Conservation (phyloP, 2,113 vertebrate species). For the Pycnonotus jocosus region DNA sequence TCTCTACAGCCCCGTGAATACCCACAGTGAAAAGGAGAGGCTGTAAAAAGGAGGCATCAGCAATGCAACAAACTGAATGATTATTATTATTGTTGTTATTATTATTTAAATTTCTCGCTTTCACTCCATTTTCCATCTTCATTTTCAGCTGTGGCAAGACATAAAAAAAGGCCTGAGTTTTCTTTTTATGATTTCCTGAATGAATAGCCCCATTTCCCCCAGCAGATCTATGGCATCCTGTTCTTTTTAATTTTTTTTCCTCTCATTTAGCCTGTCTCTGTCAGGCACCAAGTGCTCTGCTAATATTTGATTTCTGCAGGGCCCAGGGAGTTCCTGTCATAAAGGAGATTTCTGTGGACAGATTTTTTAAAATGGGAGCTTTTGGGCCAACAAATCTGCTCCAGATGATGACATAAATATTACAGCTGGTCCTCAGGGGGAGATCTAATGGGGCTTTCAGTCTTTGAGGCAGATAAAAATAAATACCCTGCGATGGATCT, state of each 20-base stretch:
- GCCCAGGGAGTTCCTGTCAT: neutral
- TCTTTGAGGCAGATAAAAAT: conserved; percentile 1
- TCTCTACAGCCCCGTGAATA: neutral
- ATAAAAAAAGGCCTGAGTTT: neutral
- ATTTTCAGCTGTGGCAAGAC: neutral
- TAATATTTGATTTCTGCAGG: neutral
- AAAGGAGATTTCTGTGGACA: neutral
- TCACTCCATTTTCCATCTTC: neutral
- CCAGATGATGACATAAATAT: conserved; percentile 21
- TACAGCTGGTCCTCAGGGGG: neutral
- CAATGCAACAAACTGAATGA: neutral
- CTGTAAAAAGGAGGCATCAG: neutral
- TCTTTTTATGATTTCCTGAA: neutral
- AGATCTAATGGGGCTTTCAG: neutral
- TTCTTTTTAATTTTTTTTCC: neutral
- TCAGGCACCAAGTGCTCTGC: neutral
- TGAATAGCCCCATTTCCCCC: neutral
- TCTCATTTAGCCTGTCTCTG: neutral
- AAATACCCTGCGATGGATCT: neutral
- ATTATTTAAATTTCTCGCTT: neutral
- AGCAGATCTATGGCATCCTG: neutral
- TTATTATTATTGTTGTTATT: neutral
- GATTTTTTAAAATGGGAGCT: conserved; percentile 18
- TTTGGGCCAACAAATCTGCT: conserved; percentile 39
- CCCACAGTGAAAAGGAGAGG: neutral